A percentile compares a stretch with the other conserved stretches of the same genome.
Conservation (phyloP, 2,888 invertebrate species). For the Laothoe populi region DNA sequence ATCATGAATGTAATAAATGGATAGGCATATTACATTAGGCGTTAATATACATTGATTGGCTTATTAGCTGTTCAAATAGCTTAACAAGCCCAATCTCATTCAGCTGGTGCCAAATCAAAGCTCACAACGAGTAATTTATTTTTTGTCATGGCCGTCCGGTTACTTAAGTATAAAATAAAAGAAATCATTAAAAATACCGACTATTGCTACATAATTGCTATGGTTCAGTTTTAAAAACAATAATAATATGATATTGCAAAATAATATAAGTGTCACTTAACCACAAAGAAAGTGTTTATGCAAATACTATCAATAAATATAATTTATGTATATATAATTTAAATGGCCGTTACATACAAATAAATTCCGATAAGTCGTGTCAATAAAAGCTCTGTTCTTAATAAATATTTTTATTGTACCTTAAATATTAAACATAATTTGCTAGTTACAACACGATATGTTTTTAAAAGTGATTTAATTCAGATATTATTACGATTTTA, state of each 20-base stretch:
- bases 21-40: conserved; percentile 4
- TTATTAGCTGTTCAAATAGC: conserved; percentile 31
- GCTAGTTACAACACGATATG: too few relatives aligned
- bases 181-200: conserved; percentile 43
- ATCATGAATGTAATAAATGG: not conserved
- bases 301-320: not conserved
- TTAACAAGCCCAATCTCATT: conserved; percentile 25
- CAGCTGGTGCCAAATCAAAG: conserved; percentile 31
- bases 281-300: conserved; percentile 7
- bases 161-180: conserved; percentile 46
- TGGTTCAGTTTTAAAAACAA: conserved; percentile 37
- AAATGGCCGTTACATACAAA: not conserved
- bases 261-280: not conserved
- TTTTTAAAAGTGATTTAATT: too few relatives aligned
- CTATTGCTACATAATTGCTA: conserved; percentile 44
- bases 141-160: conserved; percentile 45
- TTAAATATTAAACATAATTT: too few relatives aligned
- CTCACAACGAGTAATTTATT: conserved; percentile 34
- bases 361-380: not conserved
- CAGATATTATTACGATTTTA: too few relatives aligned
- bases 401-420: too few relatives aligned
- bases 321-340: too few relatives aligned
- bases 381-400: not conserved
- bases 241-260: conserved; percentile 34
- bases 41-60: conserved; percentile 33